phyloP scores from a whole-genome alignment of 1,140 invertebrate species.

The Hyles vespertilio region DNA sequence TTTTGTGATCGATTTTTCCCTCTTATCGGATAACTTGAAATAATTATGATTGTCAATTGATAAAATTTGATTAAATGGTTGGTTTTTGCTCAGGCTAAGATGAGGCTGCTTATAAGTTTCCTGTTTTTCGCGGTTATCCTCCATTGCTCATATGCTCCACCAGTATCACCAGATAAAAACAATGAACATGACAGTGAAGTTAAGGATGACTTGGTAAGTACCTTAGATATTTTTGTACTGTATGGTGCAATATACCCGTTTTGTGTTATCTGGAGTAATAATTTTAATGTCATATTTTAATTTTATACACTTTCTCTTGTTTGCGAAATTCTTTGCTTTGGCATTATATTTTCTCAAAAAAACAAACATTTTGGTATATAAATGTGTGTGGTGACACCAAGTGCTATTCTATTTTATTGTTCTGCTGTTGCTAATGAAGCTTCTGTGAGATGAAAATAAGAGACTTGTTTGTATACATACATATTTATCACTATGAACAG shows the following conservation, averaged over 20 bases:
- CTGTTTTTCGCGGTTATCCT: conserved; percentile 43
- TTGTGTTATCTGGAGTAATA: no score
- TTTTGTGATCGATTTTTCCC: neutral
- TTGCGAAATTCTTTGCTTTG: no score
- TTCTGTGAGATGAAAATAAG: no score
- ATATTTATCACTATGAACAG: no score
- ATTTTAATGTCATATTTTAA: no score
- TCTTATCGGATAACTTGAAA: neutral
- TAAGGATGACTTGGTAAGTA: conserved; percentile 61
- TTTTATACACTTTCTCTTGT: no score
- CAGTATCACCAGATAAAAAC: conserved; percentile 56
- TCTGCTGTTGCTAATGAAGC: no score
- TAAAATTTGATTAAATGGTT: neutral
- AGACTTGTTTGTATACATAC: no score
- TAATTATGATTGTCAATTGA: neutral
- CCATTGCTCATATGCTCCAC: conserved; percentile 63
- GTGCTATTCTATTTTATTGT: no score
- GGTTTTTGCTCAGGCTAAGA: conserved; percentile 18
- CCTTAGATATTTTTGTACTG: conserved; percentile 6
- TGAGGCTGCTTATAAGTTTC: conserved; percentile 39
- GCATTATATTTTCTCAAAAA: no score
- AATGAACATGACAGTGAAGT: conserved; percentile 59
- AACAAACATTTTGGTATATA: no score
- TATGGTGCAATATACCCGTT: neutral
- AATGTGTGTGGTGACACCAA: no score